These are phyloP conservation scores for Hydractinia symbiolongicarpus DNA, from an alignment of 30 jellyfish, hydroid and myxozoan species.

Conservation along the genomic window DNA sequence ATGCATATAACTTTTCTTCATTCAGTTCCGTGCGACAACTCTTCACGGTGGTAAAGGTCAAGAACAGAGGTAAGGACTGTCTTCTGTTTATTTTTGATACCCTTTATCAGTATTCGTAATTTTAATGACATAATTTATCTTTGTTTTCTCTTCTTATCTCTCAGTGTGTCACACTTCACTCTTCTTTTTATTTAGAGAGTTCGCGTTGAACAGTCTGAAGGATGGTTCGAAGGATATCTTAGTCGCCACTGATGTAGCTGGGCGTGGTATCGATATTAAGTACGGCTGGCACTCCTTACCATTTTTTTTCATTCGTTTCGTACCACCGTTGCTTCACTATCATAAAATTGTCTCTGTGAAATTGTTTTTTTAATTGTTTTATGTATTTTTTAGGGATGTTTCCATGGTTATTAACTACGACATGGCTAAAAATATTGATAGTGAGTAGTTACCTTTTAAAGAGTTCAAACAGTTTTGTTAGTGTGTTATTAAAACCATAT, in stretches of 20 bases:
- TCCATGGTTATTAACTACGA: slow-evolving; percentile 95
- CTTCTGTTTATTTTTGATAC: background rate
- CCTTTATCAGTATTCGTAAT: background rate
- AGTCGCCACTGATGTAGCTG: slow-evolving; percentile 99
- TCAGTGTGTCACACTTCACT: background rate
- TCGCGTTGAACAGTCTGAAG: slow-evolving; percentile 72
- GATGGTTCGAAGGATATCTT: slow-evolving; percentile 86
- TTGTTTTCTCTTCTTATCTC: background rate
- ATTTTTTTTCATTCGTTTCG: no score
- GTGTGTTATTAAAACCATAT: no score
- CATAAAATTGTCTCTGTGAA: background rate
- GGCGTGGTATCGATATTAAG: slow-evolving; percentile 99
- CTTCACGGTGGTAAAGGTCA: slow-evolving; percentile 99
- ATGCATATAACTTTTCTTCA: background rate
- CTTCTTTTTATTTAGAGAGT: slow-evolving; percentile 54
- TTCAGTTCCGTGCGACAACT: slow-evolving; percentile 86
- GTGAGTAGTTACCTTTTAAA: slow-evolving; percentile 21
- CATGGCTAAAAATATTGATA: slow-evolving; percentile 94
- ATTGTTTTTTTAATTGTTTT: slow-evolving; percentile 10
- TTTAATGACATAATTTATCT: background rate
- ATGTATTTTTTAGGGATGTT: slow-evolving; percentile 68
- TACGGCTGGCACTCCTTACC: no score
- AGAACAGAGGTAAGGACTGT: slow-evolving; percentile 78
- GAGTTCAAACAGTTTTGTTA: no score
- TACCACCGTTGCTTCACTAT: background rate